These are phyloP conservation scores for Herpailurus yagouaroundi DNA, from an alignment of 2,113 vertebrate genomes.

Conservation along the genomic window DNA sequence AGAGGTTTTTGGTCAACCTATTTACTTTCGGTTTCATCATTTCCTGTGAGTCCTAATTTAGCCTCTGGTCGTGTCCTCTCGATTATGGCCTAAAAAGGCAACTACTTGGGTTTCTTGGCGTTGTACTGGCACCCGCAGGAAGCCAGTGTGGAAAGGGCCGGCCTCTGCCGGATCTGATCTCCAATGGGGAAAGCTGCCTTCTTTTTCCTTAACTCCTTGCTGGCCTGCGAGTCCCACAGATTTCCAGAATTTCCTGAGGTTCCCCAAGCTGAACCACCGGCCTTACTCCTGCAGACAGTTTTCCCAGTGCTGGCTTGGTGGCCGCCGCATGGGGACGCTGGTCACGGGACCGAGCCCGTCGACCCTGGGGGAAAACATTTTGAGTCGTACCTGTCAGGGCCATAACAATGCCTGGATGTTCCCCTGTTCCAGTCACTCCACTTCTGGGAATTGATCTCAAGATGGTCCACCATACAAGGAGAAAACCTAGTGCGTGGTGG, in stretches of 20 bases:
- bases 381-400: not conserved
- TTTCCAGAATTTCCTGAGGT: not conserved
- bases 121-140: slow-evolving; percentile 84
- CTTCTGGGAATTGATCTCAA: not conserved
- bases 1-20: slow-evolving; percentile 80
- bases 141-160: slow-evolving; percentile 72
- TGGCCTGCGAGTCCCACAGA: not conserved
- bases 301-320: not conserved
- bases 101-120: slow-evolving; percentile 84
- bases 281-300: not conserved
- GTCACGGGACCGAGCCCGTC: accelerated
- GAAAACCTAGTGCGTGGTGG: not conserved
- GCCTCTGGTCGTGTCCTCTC: slow-evolving; percentile 82
- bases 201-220: slow-evolving; percentile 57
- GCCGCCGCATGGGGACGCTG: not conserved
- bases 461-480: not conserved
- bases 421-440: not conserved
- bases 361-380: not conserved
- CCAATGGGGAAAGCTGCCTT: slow-evolving; percentile 55
- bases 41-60: slow-evolving; percentile 87
- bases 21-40: slow-evolving; percentile 86
- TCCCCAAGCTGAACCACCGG: not conserved
- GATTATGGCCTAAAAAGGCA: slow-evolving; percentile 90
- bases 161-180: slow-evolving; percentile 74
- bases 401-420: not conserved